A percentile compares a stretch with the other conserved stretches of the same genome.
Evolutionary conservation across 2,113 vertebrate species (phyloP).

Genomic region (Fukomys damarensis): DNA sequence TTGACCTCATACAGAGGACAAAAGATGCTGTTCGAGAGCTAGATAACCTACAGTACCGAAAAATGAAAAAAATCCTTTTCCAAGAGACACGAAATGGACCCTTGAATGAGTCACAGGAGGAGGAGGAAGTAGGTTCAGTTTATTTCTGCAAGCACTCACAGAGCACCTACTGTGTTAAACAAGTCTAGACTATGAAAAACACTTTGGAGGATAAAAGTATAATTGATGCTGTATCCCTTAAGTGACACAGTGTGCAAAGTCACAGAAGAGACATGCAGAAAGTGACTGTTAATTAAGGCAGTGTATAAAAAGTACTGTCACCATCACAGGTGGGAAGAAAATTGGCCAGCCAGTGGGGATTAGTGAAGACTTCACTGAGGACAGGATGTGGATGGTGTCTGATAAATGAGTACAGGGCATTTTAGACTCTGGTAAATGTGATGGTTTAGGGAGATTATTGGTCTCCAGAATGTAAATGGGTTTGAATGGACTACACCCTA

Average conservation of each 20-base stretch:
- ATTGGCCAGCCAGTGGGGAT: neutral
- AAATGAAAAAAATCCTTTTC: constrained; percentile 99
- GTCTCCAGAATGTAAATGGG: neutral
- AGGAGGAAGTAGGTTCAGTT: constrained; percentile 92
- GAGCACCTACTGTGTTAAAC: neutral
- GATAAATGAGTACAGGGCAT: neutral
- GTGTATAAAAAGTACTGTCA: neutral
- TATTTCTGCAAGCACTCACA: neutral
- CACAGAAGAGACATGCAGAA: neutral
- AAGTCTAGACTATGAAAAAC: neutral
- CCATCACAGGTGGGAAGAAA: neutral
- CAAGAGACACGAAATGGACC: constrained; percentile 96
- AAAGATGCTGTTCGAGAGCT: constrained; percentile 98
- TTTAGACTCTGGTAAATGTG: neutral
- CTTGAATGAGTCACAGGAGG: constrained; percentile 95
- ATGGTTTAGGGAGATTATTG: neutral
- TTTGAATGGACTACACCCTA: neutral
- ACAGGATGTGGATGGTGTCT: neutral
- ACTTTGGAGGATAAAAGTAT: neutral
- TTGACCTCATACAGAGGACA: constrained; percentile 98
- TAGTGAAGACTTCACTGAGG: neutral
- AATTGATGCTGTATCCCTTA: neutral
- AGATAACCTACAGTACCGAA: constrained; percentile 98
- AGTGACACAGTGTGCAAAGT: neutral
- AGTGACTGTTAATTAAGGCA: neutral